These are phyloP conservation scores for Gallirallus australis DNA, from an alignment of 2,797 vertebrate genomes.

Conservation along the genomic window DNA sequence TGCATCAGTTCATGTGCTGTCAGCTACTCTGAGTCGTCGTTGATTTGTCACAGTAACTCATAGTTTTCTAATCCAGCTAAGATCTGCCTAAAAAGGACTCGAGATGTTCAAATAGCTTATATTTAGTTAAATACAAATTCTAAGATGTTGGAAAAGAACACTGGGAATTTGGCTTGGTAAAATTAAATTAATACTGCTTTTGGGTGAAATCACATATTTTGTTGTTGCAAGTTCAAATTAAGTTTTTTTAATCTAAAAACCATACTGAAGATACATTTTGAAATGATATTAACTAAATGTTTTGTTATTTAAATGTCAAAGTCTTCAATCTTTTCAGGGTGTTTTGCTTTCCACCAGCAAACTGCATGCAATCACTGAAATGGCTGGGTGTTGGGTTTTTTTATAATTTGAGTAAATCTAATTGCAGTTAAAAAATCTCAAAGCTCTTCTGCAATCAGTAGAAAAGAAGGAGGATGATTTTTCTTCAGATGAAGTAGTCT, in stretches of 20 bases:
- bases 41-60: background rate
- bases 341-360: background rate
- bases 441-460: background rate
- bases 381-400: background rate
- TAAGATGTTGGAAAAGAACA: rapidly evolving
- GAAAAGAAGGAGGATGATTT: background rate
- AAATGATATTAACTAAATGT: background rate
- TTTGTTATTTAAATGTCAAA: background rate
- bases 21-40: background rate
- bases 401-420: background rate
- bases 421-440: background rate
- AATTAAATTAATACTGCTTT: background rate
- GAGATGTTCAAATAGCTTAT: background rate
- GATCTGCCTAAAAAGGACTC: background rate
- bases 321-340: background rate
- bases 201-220: background rate
- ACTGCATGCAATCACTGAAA: background rate
- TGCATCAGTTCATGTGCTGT: background rate
- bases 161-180: background rate
- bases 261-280: background rate
- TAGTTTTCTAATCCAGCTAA: background rate
- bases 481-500: background rate
- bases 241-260: background rate
- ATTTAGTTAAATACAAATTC: background rate
- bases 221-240: background rate